Evolutionary conservation across 2,888 invertebrate species (phyloP).

Genomic region (Amphipyra tragopoginis): DNA sequence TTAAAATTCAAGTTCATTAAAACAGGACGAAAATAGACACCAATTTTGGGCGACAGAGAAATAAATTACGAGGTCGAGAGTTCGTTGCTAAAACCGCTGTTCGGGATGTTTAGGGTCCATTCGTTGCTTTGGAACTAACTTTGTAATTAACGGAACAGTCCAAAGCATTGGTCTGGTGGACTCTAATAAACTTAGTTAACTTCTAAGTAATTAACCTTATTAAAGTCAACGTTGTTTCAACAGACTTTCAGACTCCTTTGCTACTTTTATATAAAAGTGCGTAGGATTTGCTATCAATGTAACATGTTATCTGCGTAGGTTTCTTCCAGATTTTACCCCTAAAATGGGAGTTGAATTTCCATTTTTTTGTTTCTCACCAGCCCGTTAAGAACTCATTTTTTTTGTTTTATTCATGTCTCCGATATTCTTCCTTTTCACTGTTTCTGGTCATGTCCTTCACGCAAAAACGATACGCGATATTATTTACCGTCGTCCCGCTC

Average conservation of each 20-base stretch:
- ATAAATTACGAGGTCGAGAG: constrained; percentile 25
- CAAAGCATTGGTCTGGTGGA: constrained; percentile 35
- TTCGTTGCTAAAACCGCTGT: constrained; percentile 23
- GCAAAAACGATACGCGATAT: too few relatives aligned
- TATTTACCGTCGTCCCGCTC: background rate
- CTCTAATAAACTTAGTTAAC: constrained; percentile 37
- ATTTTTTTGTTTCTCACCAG: too few relatives aligned
- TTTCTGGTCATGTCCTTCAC: too few relatives aligned
- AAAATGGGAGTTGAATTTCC: too few relatives aligned
- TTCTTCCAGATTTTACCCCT: too few relatives aligned
- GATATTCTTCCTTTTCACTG: too few relatives aligned
- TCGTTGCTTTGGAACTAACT: constrained; percentile 48
- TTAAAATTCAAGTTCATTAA: constrained; percentile 34
- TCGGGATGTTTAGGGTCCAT: constrained; percentile 23
- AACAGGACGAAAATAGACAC: constrained; percentile 28
- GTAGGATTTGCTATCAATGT: background rate
- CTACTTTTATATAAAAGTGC: background rate
- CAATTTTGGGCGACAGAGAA: constrained; percentile 29
- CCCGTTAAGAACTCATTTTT: too few relatives aligned
- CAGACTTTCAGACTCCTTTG: constrained; percentile 5
- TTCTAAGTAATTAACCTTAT: constrained; percentile 39
- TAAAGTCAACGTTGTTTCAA: constrained; percentile 15
- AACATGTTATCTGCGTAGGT: too few relatives aligned
- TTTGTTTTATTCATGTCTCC: too few relatives aligned
- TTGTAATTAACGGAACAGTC: constrained; percentile 44